These are phyloP conservation scores for Propithecus coquereli DNA, from an alignment of 2,113 vertebrate genomes.

Conservation along the genomic window DNA sequence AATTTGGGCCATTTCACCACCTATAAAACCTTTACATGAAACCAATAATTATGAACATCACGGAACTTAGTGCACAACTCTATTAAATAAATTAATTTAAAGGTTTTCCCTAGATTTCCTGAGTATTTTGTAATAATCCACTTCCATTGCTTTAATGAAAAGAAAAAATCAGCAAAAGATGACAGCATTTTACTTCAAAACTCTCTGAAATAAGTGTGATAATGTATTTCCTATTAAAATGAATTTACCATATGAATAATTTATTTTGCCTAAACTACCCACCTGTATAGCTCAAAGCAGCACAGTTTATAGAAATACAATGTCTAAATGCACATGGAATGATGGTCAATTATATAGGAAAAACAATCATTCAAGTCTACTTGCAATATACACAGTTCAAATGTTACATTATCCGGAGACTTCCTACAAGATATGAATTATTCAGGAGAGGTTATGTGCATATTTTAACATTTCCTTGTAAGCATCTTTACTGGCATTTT, in stretches of 20 bases:
- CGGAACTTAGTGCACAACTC: not conserved
- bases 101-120: conserved; percentile 44
- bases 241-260: conserved; percentile 77
- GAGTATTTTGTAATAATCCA: conserved; percentile 56
- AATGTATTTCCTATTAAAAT: conserved; percentile 57
- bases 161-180: conserved; percentile 55
- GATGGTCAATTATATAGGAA: conserved; percentile 62
- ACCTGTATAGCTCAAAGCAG: conserved; percentile 58
- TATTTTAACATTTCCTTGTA: conserved; percentile 38
- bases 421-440: conserved; percentile 8
- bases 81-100: conserved; percentile 24
- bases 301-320: conserved; percentile 64
- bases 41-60: not conserved
- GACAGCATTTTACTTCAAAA: conserved; percentile 36
- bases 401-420: conserved; percentile 53
- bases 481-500: conserved; percentile 36
- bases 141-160: conserved; percentile 65
- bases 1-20: not conserved
- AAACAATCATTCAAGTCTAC: conserved; percentile 63
- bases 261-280: conserved; percentile 73
- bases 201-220: conserved; percentile 65
- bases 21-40: not conserved
- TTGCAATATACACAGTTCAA: conserved; percentile 55
- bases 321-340: conserved; percentile 21
- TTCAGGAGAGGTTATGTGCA: conserved; percentile 40